Conservation (phyloP, 2,113 vertebrate genomes). For the Anarrhichthys ocellatus region DNA sequence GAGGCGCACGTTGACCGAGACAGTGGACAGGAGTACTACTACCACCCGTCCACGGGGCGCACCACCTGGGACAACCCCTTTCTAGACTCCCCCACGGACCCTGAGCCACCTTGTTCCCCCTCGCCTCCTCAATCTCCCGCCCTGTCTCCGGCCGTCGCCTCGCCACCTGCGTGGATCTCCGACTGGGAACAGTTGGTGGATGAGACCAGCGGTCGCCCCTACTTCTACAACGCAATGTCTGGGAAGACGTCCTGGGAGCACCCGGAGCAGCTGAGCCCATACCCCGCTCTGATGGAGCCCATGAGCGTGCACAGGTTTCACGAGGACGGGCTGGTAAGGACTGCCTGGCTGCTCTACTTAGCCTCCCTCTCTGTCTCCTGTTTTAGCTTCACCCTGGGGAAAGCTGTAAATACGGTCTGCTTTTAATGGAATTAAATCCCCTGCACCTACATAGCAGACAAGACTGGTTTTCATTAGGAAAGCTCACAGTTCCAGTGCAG, state of each 20-base stretch:
- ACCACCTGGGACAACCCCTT: constrained; percentile 95
- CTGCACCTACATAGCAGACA: constrained; percentile 63
- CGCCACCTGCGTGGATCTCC: constrained; percentile 68
- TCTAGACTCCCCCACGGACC: constrained; percentile 69
- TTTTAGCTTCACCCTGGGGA: constrained; percentile 76
- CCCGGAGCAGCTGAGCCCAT: constrained; percentile 74
- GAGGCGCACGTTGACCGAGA: constrained; percentile 89
- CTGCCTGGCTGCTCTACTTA: constrained; percentile 71
- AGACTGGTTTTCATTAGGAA: constrained; percentile 40
- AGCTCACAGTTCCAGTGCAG: constrained; percentile 19
- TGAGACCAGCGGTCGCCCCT: constrained; percentile 86
- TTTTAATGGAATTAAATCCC: constrained; percentile 72
- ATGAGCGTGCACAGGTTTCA: constrained; percentile 68
- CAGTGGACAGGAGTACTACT: constrained; percentile 92
- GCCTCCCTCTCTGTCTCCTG: constrained; percentile 45
- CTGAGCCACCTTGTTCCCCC: constrained; percentile 36
- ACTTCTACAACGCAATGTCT: constrained; percentile 91
- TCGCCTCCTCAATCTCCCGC: constrained; percentile 53
- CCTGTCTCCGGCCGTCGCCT: constrained; percentile 43
- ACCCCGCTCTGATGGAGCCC: constrained; percentile 68
- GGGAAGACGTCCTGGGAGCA: constrained; percentile 93
- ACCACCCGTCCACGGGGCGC: constrained; percentile 87
- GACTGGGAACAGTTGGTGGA: constrained; percentile 91
- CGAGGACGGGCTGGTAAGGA: constrained; percentile 78
- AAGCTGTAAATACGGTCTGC: constrained; percentile 67